Evolutionary conservation across 2,797 vertebrate species (phyloP).

Genomic region (Amniataba percoides): DNA sequence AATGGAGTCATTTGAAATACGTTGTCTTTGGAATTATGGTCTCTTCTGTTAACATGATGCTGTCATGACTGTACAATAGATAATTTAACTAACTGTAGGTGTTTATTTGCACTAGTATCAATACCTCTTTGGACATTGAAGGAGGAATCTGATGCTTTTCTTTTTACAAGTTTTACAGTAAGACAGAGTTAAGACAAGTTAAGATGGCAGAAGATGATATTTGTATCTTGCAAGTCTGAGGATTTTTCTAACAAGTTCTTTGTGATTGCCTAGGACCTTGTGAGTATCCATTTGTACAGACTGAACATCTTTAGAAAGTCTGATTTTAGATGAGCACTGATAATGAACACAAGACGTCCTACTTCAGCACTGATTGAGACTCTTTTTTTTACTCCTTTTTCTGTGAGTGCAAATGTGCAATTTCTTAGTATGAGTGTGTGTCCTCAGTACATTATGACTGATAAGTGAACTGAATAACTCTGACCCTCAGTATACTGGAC

Average conservation of each 20-base stretch:
- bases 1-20: not conserved
- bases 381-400: too few relatives aligned
- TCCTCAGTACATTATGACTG: not conserved
- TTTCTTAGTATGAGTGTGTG: not conserved
- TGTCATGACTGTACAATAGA: not conserved
- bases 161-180: not conserved
- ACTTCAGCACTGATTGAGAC: conserved; percentile 11
- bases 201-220: not conserved
- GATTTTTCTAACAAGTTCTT: conserved; percentile 9
- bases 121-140: not conserved
- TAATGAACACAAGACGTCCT: conserved; percentile 8
- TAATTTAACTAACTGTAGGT: not conserved
- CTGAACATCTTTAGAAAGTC: conserved; percentile 15
- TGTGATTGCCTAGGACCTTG: conserved; percentile 2
- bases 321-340: conserved; percentile 38
- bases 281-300: not conserved
- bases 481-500: not conserved
- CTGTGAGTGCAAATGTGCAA: not conserved
- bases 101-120: conserved; percentile 5
- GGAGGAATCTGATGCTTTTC: not conserved
- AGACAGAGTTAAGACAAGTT: not conserved
- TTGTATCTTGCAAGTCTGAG: not conserved
- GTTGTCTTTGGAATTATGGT: not conserved
- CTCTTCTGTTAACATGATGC: not conserved
- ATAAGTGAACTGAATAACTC: not conserved